Percentiles rank a stretch among this genome's conserved stretches.
phyloP scores from a whole-genome alignment of 2,888 invertebrate genomes.

The Gisinianus flammeolus region DNA sequence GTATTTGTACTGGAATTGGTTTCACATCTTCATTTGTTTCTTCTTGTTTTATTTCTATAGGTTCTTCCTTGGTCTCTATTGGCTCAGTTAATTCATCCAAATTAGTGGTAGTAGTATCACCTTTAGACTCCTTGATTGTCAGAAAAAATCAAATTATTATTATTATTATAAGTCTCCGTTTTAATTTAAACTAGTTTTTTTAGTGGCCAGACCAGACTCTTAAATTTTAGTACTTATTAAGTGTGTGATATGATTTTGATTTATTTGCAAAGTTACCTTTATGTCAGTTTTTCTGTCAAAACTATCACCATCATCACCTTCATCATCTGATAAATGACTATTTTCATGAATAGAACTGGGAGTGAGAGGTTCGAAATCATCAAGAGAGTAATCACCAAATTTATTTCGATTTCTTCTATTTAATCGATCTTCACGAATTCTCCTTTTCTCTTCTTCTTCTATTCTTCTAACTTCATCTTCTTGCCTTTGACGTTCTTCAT shows the following conservation, averaged over 20 bases:
- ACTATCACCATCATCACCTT: not conserved
- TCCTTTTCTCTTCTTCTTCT: conserved; percentile 49
- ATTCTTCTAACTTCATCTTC: conserved; percentile 47
- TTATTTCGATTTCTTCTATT: conserved; percentile 49
- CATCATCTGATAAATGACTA: conserved; percentile 17
- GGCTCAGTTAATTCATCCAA: too few species aligned
- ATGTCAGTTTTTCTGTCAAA: conserved; percentile 1
- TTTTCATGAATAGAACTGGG: conserved; percentile 31
- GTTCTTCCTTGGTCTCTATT: too few species aligned
- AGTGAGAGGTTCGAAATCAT: conserved; percentile 37
- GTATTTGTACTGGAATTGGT: too few species aligned
- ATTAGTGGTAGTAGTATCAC: not conserved
- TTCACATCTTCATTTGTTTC: not conserved
- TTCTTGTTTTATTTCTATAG: not conserved
- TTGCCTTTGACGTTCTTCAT: conserved; percentile 41
- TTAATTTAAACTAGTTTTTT: not conserved
- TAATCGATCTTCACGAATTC: conserved; percentile 51
- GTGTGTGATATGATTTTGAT: not conserved
- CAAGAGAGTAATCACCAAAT: conserved; percentile 37
- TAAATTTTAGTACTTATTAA: too few species aligned
- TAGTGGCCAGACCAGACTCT: not conserved
- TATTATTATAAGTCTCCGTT: not conserved
- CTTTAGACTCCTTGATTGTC: not conserved
- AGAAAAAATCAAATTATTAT: not conserved
- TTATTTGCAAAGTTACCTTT: not conserved